phyloP scores from a whole-genome alignment of 2,797 vertebrate genomes.

The Oryzias dopingdopingensis region DNA sequence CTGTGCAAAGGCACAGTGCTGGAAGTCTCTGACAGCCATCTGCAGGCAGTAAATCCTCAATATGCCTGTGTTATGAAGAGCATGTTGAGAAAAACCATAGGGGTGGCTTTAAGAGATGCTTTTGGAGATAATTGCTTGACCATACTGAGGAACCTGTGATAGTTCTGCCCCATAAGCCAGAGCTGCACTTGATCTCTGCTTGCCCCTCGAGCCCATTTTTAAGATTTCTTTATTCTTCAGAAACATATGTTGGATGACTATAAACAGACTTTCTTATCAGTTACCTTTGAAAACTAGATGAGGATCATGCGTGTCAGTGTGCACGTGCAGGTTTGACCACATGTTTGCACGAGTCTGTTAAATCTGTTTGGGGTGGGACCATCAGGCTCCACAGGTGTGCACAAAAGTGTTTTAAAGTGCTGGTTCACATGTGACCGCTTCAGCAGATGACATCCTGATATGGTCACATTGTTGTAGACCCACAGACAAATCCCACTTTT shows the following conservation, averaged over 20 bases:
- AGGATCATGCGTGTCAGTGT: conserved; percentile 38
- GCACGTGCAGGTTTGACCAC: conserved; percentile 19
- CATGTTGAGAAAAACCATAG: conserved; percentile 61
- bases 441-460: conserved; percentile 59
- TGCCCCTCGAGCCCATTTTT: conserved; percentile 23
- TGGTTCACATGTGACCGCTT: conserved; percentile 48
- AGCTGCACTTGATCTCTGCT: conserved; percentile 41
- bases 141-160: conserved; percentile 63
- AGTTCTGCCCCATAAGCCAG: conserved; percentile 44
- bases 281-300: conserved; percentile 35
- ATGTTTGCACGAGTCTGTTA: conserved; percentile 56
- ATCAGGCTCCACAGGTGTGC: conserved; percentile 51
- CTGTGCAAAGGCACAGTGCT: conserved; percentile 40
- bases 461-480: conserved; percentile 42
- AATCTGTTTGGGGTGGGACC: conserved; percentile 37
- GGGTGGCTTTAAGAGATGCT: conserved; percentile 70
- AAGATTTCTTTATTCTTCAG: conserved; percentile 23
- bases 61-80: conserved; percentile 66
- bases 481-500: conserved; percentile 75
- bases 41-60: conserved; percentile 72
- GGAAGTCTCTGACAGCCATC: conserved; percentile 61
- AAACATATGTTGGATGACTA: conserved; percentile 41
- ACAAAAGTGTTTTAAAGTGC: conserved; percentile 31
- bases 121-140: conserved; percentile 72
- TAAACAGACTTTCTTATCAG: conserved; percentile 57